These are phyloP conservation scores for Melieria omissa DNA, from an alignment of 2,888 invertebrate species.

Conservation along the genomic window DNA sequence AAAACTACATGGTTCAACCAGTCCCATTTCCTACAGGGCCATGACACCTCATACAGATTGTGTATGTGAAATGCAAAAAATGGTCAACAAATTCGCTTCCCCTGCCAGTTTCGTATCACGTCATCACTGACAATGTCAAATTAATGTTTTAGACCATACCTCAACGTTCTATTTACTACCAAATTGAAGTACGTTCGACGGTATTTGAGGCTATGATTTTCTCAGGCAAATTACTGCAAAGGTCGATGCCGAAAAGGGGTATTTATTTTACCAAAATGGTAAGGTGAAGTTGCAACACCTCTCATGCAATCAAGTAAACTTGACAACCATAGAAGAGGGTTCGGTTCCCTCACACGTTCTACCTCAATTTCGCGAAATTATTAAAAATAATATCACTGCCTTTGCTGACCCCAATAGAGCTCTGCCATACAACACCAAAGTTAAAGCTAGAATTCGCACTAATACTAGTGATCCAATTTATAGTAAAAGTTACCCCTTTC, in stretches of 20 bases:
- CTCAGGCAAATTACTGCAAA: conserved; percentile 16
- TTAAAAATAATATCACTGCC: conserved; percentile 14
- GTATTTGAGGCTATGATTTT: conserved; percentile 31
- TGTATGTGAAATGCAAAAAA: too few species aligned
- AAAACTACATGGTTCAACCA: too few species aligned
- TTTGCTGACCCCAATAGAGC: conserved; percentile 24
- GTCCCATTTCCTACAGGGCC: too few species aligned
- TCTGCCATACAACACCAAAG: not conserved
- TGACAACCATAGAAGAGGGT: conserved; percentile 12
- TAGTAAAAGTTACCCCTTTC: too few species aligned
- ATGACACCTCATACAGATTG: too few species aligned
- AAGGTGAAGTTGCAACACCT: conserved; percentile 1
- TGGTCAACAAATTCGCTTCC: too few species aligned
- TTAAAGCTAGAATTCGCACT: too few species aligned
- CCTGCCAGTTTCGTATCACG: too few species aligned
- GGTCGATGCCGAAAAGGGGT: conserved; percentile 3
- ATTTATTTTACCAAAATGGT: conserved; percentile 3
- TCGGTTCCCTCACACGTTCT: not conserved
- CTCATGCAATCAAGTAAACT: not conserved
- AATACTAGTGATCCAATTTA: too few species aligned
- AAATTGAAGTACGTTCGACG: conserved; percentile 27
- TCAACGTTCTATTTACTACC: conserved; percentile 29
- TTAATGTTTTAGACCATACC: conserved; percentile 19
- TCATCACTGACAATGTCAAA: conserved; percentile 22
- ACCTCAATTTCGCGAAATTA: conserved; percentile 10